Conservation (phyloP, 2,113 vertebrate species). For the Phyllopteryx taeniolatus region DNA sequence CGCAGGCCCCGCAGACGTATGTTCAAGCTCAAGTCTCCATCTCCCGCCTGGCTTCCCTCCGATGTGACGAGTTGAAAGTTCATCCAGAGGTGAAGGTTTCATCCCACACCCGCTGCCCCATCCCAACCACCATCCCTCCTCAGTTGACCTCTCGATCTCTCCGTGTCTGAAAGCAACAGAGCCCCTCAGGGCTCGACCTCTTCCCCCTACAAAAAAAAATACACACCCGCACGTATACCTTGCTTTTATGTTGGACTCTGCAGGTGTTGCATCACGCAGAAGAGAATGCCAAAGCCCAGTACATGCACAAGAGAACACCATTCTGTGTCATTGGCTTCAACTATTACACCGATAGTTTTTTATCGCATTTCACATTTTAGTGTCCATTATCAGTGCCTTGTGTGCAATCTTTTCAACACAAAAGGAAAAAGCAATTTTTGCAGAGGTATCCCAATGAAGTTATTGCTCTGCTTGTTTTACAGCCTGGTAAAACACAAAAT, state of each 20-base stretch:
- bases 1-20: constrained; percentile 59
- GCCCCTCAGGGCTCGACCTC: constrained; percentile 57
- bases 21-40: constrained; percentile 68
- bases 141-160: constrained; percentile 61
- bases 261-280: constrained; percentile 52
- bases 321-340: not conserved
- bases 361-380: too few species aligned
- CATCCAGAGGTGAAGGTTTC: constrained; percentile 66
- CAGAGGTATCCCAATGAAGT: too few species aligned
- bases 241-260: constrained; percentile 38
- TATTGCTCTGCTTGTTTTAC: too few species aligned
- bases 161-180: constrained; percentile 56
- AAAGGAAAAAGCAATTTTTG: too few species aligned
- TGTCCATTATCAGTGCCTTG: too few species aligned
- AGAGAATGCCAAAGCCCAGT: constrained; percentile 10
- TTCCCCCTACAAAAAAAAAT: constrained; percentile 39
- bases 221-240: constrained; percentile 30
- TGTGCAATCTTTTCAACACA: too few species aligned
- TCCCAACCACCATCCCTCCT: constrained; percentile 20
- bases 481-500: not conserved
- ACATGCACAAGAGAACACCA: constrained; percentile 3
- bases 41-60: constrained; percentile 29
- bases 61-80: constrained; percentile 53
- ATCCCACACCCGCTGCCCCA: constrained; percentile 19
- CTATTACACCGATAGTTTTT: too few species aligned